Conservation (phyloP, 2,113 vertebrate species). For the Coreoperca whiteheadi region DNA sequence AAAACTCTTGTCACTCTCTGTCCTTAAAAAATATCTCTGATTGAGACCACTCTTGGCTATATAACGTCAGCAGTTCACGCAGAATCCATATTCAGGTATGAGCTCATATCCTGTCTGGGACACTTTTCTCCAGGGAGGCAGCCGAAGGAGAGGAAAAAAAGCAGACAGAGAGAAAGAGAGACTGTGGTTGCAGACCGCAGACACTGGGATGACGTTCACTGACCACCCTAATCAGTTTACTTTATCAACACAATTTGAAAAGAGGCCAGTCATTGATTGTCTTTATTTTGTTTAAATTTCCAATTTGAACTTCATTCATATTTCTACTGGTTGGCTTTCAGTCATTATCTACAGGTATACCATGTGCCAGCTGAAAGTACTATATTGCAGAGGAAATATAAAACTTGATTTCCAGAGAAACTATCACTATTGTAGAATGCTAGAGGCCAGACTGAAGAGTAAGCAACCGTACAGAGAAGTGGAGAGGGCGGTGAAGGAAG, state of each 20-base stretch:
- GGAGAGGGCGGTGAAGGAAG: conserved; percentile 16
- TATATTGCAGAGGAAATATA: conserved; percentile 38
- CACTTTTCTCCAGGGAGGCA: conserved; percentile 64
- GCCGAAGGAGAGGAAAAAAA: conserved; percentile 54
- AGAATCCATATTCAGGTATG: conserved; percentile 71
- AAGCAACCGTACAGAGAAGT: conserved; percentile 7
- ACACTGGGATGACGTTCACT: conserved; percentile 46
- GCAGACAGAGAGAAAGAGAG: conserved; percentile 63
- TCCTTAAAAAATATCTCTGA: conserved; percentile 61
- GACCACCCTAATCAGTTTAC: conserved; percentile 50
- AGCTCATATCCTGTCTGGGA: conserved; percentile 84
- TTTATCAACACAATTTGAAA: conserved; percentile 57
- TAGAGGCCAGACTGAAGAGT: conserved; percentile 38
- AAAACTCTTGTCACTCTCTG: conserved; percentile 42
- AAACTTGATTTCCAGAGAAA: conserved; percentile 54
- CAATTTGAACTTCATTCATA: conserved; percentile 46
- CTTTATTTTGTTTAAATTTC: conserved; percentile 50
- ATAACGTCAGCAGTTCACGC: conserved; percentile 57
- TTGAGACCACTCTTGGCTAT: conserved; percentile 54
- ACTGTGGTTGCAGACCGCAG: conserved; percentile 61
- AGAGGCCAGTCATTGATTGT: conserved; percentile 44
- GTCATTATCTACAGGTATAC: conserved; percentile 34
- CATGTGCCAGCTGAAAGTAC: conserved; percentile 22
- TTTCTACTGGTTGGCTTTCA: conserved; percentile 19
- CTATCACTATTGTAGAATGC: conserved; percentile 24